Conservation (phyloP, 2,113 vertebrate genomes). For the Leptodactylus fuscus region DNA sequence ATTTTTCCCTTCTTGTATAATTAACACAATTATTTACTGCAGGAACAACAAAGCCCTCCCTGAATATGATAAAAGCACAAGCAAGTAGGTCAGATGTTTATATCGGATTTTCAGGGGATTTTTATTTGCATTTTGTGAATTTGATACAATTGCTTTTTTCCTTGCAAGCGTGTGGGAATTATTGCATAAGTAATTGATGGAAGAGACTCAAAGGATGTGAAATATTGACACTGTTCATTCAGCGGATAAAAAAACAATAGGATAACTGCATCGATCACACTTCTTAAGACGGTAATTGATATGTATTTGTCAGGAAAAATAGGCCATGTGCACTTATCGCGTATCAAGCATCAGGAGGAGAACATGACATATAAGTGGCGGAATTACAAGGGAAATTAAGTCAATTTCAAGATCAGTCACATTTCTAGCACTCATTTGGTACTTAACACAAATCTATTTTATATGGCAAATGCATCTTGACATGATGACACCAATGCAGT, state of each 20-base stretch:
- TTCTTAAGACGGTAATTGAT: constrained; percentile 34
- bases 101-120: background rate
- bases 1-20: background rate
- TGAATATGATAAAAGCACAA: background rate
- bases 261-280: background rate
- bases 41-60: constrained; percentile 2
- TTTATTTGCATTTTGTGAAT: background rate
- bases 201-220: background rate
- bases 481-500: background rate
- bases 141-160: background rate
- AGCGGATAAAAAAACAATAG: constrained; percentile 27
- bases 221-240: background rate
- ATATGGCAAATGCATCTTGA: background rate
- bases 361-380: constrained; percentile 1
- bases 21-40: background rate
- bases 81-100: background rate
- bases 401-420: constrained; percentile 25
- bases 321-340: constrained; percentile 6
- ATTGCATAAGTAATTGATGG: constrained; percentile 15
- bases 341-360: constrained; percentile 24
- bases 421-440: constrained; percentile 2
- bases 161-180: constrained; percentile 4
- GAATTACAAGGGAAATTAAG: constrained; percentile 1
- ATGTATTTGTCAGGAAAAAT: constrained; percentile 38
- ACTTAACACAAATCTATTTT: constrained; percentile 16